A percentile compares a stretch with the other conserved stretches of the same genome.
Evolutionary conservation across 2,113 vertebrate species (phyloP).

Genomic region (Notothenia rossii): DNA sequence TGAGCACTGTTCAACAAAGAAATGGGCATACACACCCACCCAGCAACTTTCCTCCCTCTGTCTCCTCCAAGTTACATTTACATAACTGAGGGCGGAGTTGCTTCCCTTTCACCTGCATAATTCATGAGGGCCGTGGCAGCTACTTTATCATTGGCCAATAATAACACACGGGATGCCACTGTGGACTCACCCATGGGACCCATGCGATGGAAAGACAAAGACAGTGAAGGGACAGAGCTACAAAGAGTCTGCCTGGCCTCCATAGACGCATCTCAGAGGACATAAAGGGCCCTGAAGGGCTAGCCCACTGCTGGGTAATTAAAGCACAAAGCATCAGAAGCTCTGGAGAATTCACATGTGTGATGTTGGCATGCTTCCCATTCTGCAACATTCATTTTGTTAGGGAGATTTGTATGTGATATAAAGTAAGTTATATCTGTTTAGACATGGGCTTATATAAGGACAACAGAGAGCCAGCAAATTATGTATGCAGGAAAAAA

Average conservation of each 20-base stretch:
- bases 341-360: conserved; percentile 46
- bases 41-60: conserved; percentile 33
- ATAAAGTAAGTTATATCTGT: neutral
- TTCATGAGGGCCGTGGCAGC: conserved; percentile 82
- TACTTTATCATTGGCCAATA: conserved; percentile 81
- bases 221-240: conserved; percentile 56
- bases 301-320: conserved; percentile 60
- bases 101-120: conserved; percentile 77
- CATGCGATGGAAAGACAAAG: conserved; percentile 74
- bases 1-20: conserved; percentile 1
- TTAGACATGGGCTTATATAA: conserved; percentile 3
- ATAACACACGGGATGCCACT: conserved; percentile 70
- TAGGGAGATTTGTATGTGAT: conserved; percentile 14
- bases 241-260: conserved; percentile 70
- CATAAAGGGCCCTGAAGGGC: conserved; percentile 57
- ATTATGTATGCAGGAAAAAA: neutral
- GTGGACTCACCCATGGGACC: conserved; percentile 75
- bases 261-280: conserved; percentile 61
- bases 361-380: conserved; percentile 32
- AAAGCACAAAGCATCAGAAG: conserved; percentile 54
- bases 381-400: conserved; percentile 37
- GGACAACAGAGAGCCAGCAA: conserved; percentile 10
- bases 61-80: conserved; percentile 73
- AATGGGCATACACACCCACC: conserved; percentile 22
- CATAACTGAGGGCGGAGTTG: conserved; percentile 76